Percentiles rank a stretch among this genome's conserved stretches.
Conservation (phyloP, 2,888 invertebrate genomes). For the Pseudeuparius sepicola region DNA sequence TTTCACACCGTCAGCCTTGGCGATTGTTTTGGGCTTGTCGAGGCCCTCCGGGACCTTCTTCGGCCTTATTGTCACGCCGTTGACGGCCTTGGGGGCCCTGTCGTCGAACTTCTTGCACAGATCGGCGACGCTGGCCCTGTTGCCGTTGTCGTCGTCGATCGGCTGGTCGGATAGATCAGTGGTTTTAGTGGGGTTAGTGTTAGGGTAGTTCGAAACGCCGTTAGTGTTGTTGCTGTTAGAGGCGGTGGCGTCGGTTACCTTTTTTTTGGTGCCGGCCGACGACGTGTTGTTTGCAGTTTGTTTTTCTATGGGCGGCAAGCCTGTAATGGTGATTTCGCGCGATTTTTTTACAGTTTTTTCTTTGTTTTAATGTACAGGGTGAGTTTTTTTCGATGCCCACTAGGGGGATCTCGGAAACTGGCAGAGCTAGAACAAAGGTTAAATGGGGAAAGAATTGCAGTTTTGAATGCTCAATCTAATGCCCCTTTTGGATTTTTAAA, state of each 20-base stretch:
- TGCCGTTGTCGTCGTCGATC: conserved; percentile 41
- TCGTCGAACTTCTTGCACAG: conserved; percentile 47
- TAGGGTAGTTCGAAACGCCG: conserved; percentile 34
- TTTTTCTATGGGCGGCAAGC: conserved; percentile 33
- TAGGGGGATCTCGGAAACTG: no score
- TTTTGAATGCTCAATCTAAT: no score
- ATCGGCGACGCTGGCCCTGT: conserved; percentile 49
- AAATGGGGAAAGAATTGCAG: no score
- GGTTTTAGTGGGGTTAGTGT: conserved; percentile 33
- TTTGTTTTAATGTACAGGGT: no score
- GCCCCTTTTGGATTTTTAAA: no score
- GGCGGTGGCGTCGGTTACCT: conserved; percentile 31
- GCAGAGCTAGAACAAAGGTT: no score
- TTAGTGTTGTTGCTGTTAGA: conserved; percentile 30
- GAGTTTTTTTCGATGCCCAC: no score
- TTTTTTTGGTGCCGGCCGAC: conserved; percentile 25
- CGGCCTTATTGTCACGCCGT: no score
- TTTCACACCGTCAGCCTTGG: conserved; percentile 18
- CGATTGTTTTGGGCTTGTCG: conserved; percentile 14
- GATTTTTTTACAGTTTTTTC: no score
- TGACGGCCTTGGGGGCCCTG: no score
- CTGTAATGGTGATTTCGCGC: conserved; percentile 22
- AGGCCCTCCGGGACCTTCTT: no score
- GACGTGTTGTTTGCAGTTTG: conserved; percentile 24
- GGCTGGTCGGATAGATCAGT: background rate